phyloP scores from a whole-genome alignment of 1,140 invertebrate species.

The Periplaneta americana region DNA sequence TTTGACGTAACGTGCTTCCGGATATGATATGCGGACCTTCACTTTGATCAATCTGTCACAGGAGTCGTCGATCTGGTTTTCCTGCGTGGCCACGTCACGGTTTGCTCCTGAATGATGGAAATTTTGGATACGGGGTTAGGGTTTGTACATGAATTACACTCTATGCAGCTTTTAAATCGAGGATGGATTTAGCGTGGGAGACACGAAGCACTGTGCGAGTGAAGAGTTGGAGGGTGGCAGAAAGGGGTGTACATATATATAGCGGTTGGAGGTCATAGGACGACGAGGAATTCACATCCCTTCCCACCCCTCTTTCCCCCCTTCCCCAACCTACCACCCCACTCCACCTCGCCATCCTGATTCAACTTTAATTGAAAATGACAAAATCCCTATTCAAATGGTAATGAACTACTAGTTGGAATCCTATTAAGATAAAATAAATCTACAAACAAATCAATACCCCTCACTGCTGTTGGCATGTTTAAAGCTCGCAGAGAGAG shows the following conservation, averaged over 20 bases:
- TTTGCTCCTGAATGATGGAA: background rate
- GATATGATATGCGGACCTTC: no score
- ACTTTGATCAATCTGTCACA: no score
- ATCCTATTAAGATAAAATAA: constrained; percentile 23
- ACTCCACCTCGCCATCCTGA: background rate
- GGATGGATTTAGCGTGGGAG: background rate
- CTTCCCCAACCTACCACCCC: background rate
- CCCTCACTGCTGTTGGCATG: background rate
- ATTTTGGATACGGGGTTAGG: background rate
- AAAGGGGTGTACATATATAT: background rate
- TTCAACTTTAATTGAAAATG: constrained; percentile 23
- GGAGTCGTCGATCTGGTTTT: no score
- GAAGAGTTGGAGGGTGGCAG: background rate
- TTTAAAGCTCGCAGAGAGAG: background rate
- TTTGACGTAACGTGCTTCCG: no score
- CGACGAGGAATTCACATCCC: constrained; percentile 3
- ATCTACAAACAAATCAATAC: constrained; percentile 22
- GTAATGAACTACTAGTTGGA: constrained; percentile 20
- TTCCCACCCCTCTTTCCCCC: background rate
- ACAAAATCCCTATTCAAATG: constrained; percentile 23
- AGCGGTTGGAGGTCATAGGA: background rate
- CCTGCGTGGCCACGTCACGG: background rate
- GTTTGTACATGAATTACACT: background rate
- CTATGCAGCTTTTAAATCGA: background rate
- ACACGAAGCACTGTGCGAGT: background rate